Conservation (phyloP, 2,113 vertebrate genomes). For the Sylvia atricapilla region DNA sequence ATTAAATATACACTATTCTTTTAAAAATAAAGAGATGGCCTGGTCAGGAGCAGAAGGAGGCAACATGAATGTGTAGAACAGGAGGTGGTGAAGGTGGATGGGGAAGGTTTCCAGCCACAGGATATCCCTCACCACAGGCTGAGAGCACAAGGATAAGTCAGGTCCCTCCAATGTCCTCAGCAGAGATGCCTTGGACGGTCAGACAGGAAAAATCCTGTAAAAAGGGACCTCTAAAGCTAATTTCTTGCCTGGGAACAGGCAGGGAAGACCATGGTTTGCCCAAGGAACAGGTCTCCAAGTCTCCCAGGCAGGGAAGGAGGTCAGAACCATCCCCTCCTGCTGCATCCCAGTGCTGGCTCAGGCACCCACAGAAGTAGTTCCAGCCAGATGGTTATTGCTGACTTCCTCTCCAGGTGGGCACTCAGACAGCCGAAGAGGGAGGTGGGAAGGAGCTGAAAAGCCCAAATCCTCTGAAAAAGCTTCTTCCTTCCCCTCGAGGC, state of each 20-base stretch:
- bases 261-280: not conserved
- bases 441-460: slow-evolving; percentile 28
- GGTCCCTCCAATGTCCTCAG: not conserved
- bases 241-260: not conserved
- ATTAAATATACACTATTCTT: not conserved
- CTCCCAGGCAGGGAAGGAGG: not conserved
- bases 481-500: not conserved
- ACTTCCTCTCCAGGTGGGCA: slow-evolving; percentile 6
- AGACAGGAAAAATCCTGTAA: not conserved
- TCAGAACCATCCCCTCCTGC: not conserved
- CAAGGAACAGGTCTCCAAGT: not conserved
- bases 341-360: not conserved
- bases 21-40: not conserved
- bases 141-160: rapidly evolving
- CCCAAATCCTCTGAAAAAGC: not conserved
- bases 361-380: not conserved
- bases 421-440: not conserved
- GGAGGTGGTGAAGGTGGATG: not conserved
- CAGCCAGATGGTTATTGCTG: not conserved
- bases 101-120: not conserved
- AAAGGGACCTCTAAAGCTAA: not conserved
- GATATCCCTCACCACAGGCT: not conserved
- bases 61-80: rapidly evolving
- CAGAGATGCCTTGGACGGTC: not conserved
- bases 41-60: not conserved